Conservation (phyloP, 2,113 vertebrate genomes). For the Zapornia atra region DNA sequence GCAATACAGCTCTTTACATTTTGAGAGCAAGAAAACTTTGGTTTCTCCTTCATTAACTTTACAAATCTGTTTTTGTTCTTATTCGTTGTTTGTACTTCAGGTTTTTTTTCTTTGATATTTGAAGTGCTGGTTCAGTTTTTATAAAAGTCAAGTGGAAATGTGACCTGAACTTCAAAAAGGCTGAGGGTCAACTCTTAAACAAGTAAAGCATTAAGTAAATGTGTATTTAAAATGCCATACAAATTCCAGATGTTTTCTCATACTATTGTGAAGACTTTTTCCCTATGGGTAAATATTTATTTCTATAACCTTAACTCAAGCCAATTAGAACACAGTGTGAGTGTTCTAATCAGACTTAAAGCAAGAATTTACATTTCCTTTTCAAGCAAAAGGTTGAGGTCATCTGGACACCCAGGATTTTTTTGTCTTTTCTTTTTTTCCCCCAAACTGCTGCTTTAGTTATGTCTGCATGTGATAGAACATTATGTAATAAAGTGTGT, state of each 20-base stretch:
- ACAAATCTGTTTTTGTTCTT: background rate
- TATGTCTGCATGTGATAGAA: background rate
- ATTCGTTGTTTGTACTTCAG: background rate
- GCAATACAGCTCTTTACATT: background rate
- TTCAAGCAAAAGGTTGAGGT: background rate
- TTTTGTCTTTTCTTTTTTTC: background rate
- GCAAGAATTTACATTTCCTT: background rate
- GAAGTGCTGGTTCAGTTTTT: background rate
- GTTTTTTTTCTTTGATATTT: conserved; percentile 6
- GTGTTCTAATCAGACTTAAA: background rate
- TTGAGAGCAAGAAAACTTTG: background rate
- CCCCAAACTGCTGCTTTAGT: background rate
- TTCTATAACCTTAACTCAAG: background rate
- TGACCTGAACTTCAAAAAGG: conserved; percentile 12
- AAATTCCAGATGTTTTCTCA: conserved; percentile 3
- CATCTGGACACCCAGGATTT: background rate
- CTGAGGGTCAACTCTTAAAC: background rate
- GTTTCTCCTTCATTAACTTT: background rate
- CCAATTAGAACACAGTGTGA: background rate
- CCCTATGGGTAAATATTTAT: background rate
- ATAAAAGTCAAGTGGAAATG: conserved; percentile 25
- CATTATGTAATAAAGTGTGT: accelerated
- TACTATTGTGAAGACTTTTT: background rate
- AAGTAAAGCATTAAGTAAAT: conserved; percentile 25
- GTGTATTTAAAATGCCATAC: background rate